Conservation (phyloP, 1,140 invertebrate species). For the Phthorimaea operculella region DNA sequence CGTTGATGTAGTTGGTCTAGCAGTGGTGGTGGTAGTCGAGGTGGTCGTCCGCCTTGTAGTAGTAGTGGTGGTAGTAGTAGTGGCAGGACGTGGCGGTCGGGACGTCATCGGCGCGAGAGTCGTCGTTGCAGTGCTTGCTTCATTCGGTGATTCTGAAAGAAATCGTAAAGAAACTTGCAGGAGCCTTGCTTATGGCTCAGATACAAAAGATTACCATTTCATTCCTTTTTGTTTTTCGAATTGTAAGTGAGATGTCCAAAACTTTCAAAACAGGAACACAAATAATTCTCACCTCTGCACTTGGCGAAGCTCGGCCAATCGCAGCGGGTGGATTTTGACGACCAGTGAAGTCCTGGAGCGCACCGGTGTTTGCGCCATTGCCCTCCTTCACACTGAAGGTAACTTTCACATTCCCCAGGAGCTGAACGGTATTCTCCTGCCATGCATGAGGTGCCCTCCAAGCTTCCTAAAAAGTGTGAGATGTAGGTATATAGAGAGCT, state of each 20-base stretch:
- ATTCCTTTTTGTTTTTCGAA: too few relatives aligned
- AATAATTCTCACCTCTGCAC: constrained; percentile 64
- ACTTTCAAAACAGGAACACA: background rate
- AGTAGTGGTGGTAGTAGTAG: constrained; percentile 33
- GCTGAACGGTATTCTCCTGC: constrained; percentile 75
- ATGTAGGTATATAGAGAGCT: background rate
- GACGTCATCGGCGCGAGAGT: constrained; percentile 52
- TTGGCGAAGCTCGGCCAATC: constrained; percentile 83
- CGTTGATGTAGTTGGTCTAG: constrained; percentile 20
- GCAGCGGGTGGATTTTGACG: constrained; percentile 72
- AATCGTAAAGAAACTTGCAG: background rate
- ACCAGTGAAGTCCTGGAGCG: constrained; percentile 85
- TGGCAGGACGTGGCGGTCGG: constrained; percentile 38
- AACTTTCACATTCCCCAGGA: constrained; percentile 77
- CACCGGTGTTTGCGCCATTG: constrained; percentile 77
- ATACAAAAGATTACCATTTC: too few relatives aligned
- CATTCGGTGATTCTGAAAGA: constrained; percentile 7
- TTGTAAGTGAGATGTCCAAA: background rate
- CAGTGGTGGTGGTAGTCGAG: constrained; percentile 22
- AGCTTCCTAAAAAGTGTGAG: constrained; percentile 15
- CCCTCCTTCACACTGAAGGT: constrained; percentile 79
- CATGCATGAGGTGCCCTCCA: constrained; percentile 67
- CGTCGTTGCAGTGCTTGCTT: constrained; percentile 41
- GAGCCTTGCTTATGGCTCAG: too few relatives aligned
- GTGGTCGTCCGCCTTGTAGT: constrained; percentile 27